These are phyloP conservation scores for Colletes collaris DNA, from an alignment of 2,888 invertebrate genomes.

Conservation along the genomic window DNA sequence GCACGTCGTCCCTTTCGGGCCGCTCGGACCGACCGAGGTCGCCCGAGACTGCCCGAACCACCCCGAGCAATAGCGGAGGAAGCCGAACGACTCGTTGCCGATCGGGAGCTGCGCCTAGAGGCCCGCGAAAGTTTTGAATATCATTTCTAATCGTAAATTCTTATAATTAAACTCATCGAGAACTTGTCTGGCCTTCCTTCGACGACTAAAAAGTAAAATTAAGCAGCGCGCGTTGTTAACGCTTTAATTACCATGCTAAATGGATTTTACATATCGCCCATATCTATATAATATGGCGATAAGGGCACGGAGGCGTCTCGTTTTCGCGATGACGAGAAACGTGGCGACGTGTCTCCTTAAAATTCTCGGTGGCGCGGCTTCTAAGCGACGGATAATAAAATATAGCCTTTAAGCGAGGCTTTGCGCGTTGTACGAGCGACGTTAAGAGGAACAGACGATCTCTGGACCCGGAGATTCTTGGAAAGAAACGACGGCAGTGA, in stretches of 20 bases:
- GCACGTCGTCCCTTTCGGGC: no score
- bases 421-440: conserved; percentile 8
- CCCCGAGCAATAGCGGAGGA: no score
- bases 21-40: no score
- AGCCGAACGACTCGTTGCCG: neutral
- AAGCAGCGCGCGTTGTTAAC: conserved; percentile 23
- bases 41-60: no score
- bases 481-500: conserved; percentile 17
- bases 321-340: conserved; percentile 39
- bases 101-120: neutral
- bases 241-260: no score
- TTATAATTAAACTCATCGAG: neutral
- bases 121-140: neutral
- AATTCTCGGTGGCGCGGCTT: conserved; percentile 48
- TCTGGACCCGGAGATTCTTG: conserved; percentile 8
- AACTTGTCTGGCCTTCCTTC: neutral
- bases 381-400: conserved; percentile 68
- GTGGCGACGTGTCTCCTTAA: conserved; percentile 60
- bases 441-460: conserved; percentile 7
- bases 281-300: conserved; percentile 26
- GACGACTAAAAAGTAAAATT: conserved; percentile 8
- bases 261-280: no score
- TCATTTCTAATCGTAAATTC: neutral
- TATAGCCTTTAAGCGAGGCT: conserved; percentile 52
- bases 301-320: conserved; percentile 45